phyloP scores from a whole-genome alignment of 2,888 invertebrate genomes.

The Zygaena filipendulae region DNA sequence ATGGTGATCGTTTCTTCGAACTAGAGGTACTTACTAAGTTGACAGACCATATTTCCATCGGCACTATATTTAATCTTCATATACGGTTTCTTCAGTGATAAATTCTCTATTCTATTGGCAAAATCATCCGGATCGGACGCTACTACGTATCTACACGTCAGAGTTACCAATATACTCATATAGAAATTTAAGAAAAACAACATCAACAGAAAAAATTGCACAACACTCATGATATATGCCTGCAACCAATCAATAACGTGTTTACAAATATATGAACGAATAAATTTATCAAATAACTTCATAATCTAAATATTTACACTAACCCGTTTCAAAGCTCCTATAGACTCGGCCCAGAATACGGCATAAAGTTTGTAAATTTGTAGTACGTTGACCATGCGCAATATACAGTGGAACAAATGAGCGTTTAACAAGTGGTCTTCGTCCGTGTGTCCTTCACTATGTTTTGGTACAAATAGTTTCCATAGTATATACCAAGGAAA shows the following conservation, averaged over 20 bases:
- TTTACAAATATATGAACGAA: too few species aligned
- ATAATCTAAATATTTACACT: conserved; percentile 6
- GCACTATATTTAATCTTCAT: conserved; percentile 32
- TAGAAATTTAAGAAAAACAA: conserved; percentile 57
- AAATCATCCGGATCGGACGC: conserved; percentile 33
- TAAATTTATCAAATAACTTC: too few species aligned
- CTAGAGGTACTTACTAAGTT: conserved; percentile 34
- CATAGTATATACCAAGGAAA: conserved; percentile 57
- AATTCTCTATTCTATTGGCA: conserved; percentile 19
- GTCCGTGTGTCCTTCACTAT: conserved; percentile 36
- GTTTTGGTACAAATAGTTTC: conserved; percentile 37
- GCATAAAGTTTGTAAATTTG: conserved; percentile 56
- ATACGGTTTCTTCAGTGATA: conserved; percentile 27
- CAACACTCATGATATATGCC: conserved; percentile 59
- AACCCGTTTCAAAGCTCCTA: conserved; percentile 51
- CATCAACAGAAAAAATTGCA: conserved; percentile 55
- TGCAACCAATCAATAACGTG: conserved; percentile 23
- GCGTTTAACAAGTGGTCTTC: conserved; percentile 31
- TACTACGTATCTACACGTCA: conserved; percentile 46
- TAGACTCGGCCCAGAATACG: conserved; percentile 51
- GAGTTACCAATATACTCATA: conserved; percentile 42
- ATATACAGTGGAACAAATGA: conserved; percentile 44
- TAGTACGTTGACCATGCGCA: conserved; percentile 45
- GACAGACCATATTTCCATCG: conserved; percentile 49
- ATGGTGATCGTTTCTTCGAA: too few species aligned